These are phyloP conservation scores for Tetraneura akinire DNA, from an alignment of 1,140 invertebrate species.

Conservation along the genomic window DNA sequence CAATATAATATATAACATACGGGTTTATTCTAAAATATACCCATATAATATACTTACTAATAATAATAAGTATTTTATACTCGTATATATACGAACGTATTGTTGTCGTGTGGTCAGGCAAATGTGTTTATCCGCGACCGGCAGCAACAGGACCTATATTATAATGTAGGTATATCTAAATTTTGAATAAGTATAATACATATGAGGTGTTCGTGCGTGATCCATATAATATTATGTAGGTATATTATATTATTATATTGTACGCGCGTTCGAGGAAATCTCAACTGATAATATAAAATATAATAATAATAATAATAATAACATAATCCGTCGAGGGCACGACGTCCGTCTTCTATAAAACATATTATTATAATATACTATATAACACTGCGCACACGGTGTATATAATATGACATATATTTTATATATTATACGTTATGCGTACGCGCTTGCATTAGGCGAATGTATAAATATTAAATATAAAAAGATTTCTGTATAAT, in stretches of 20 bases:
- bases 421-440: no score
- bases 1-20: not conserved
- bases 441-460: no score
- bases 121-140: not conserved
- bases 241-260: no score
- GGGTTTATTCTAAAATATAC: no score
- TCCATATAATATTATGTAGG: slow-evolving; percentile 23
- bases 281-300: slow-evolving; percentile 33
- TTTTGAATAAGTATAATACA: not conserved
- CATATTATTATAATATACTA: no score
- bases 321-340: not conserved
- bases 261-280: slow-evolving; percentile 45
- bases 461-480: no score
- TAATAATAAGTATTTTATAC: not conserved
- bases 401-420: not conserved
- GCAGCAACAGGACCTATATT: not conserved
- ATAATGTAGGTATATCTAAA: no score
- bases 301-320: slow-evolving; percentile 12
- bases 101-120: slow-evolving; percentile 36
- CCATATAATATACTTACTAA: no score
- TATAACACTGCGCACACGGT: not conserved
- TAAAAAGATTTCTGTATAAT: not conserved
- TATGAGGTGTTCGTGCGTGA: slow-evolving; percentile 48
- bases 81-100: not conserved
- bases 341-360: not conserved